Evolutionary conservation across 2,113 vertebrate species (phyloP), one percentile per base, ranked within the genome.

Genomic region (Cyphomyrus discorhynchus): DNA sequence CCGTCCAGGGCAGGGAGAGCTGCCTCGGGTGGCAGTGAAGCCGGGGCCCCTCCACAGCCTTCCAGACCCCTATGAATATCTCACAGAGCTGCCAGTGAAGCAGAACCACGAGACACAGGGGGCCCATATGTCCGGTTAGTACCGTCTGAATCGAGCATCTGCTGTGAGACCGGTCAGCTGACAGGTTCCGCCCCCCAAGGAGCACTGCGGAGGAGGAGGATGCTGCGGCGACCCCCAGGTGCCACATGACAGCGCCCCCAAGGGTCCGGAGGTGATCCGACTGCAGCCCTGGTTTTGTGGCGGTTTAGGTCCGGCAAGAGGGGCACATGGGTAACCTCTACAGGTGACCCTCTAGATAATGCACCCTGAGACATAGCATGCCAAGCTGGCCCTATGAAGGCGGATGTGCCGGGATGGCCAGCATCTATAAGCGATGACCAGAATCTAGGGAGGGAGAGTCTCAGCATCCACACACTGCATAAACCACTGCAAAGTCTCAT

Each of bases 61-160:
- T 77, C 35, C 35, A 80, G 31, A 35, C 74, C 31, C 24, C 58
- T n/a, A 74, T 88, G 87, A 88, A 88, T 74, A 88, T 74, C 74
- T 58, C 45, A 74, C 74, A 15, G 46, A 46, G 42, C 87, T 47
- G 87, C 45, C 62, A 74, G 87, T 66, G 62, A 74, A 27, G 87
- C 87, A 88, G 62, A 88, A 74, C 62, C n/a, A 24, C 5, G 17
- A 74, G 52, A 74, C 58, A 31, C 58, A 88, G 87, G 52, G 56
- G 87, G 31, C 21, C 87, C 87, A 88, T 88, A 88, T 88, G 87
- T 88, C 66, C 62, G 10, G 87, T 88, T 74, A 74, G 52, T 74
- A 74, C n/a, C 3, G 53, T 88, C 87, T 88, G 87, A 88, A 66
- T 39, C 21, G 21, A 17, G 87, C 87, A 88, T 88, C 35, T 42